Evolutionary conservation across 2,888 invertebrate genomes (phyloP), one percentile per base, ranked within the genome.

Genomic region (Netelia melanura): DNA sequence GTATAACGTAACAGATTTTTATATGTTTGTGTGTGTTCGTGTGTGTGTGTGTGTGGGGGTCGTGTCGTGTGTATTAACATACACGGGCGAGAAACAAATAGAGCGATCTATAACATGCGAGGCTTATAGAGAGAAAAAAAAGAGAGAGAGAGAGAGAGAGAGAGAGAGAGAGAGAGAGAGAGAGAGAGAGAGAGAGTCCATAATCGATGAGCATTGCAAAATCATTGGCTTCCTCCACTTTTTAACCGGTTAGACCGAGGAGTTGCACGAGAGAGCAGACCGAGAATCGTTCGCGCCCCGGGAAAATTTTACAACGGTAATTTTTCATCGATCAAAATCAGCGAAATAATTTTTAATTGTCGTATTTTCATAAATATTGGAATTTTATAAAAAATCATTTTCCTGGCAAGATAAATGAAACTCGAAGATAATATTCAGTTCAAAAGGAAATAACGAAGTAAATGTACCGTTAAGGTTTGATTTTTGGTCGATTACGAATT

Each of bases 151-250:
- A 30, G 30, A 5, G 30, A 30, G 30, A 30, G 30, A 30, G 30
- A 30, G 30, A 30, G 5, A 30, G 6, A 30, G 30, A 30, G 30
- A 30, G 5, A 30, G 30, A 30, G 30, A 5, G 30, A 30, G 30
- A 30, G 30, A 30, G 30, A 30, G 30, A 30, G 30, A 30, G 30
- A 3, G 9, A 52, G 54, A 17, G n/a, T 17, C 68, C 58, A 67
- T 84, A 84, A 84, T 84, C 84, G 76, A 84, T 84, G 76, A 84
- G 71, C 79, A 61, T 56, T 61, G 64, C 44, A 76, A 58, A 84
- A 84, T 84, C 61, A 72, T 81, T 67, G 84, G 80, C 76, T 85
- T 82, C 72, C 70, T 23, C 30, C 48, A 14, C 10, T 48, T 14
- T 48, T 30, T 25, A 56, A 56, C 30, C 30, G 56, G 71, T 71